phyloP scores from a whole-genome alignment of 2,888 invertebrate genomes.

The Eurois occulta region DNA sequence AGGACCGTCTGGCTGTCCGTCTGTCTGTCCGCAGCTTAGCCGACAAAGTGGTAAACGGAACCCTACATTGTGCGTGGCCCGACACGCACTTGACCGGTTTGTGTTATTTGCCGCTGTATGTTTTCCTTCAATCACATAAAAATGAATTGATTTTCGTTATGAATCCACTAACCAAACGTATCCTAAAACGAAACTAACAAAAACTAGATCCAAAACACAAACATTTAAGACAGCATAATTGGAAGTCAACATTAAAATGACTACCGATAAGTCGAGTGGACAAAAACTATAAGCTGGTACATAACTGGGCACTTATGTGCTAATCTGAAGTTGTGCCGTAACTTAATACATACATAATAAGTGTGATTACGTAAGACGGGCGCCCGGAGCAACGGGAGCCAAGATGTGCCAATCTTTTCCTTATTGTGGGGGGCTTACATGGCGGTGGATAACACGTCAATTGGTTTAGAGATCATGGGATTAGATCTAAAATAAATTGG shows the following conservation, averaged over 20 bases:
- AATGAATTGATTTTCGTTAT: background rate
- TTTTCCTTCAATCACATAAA: background rate
- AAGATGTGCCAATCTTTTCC: constrained; percentile 89
- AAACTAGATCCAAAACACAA: constrained; percentile 26
- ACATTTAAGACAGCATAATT: constrained; percentile 54
- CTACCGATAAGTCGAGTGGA: constrained; percentile 43
- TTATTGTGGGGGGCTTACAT: constrained; percentile 76
- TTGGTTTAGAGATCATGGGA: background rate
- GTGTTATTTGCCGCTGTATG: background rate
- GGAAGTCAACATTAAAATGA: constrained; percentile 54
- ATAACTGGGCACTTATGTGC: constrained; percentile 80
- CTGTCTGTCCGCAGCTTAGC: too few species aligned
- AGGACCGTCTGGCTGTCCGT: too few species aligned
- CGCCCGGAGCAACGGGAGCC: constrained; percentile 84
- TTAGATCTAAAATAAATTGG: too few species aligned
- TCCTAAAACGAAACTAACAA: constrained; percentile 10
- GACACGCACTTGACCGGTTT: too few species aligned
- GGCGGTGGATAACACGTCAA: constrained; percentile 42
- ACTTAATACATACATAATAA: constrained; percentile 88
- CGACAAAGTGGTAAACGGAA: too few species aligned
- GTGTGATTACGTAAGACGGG: constrained; percentile 86
- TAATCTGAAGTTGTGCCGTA: constrained; percentile 77
- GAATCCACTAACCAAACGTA: background rate
- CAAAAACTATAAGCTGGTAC: constrained; percentile 66
- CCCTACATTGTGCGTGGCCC: too few species aligned